Evolutionary conservation across 35 echinoderm and acorn worm species (phyloP).

Genomic region (Lytechinus pictus): DNA sequence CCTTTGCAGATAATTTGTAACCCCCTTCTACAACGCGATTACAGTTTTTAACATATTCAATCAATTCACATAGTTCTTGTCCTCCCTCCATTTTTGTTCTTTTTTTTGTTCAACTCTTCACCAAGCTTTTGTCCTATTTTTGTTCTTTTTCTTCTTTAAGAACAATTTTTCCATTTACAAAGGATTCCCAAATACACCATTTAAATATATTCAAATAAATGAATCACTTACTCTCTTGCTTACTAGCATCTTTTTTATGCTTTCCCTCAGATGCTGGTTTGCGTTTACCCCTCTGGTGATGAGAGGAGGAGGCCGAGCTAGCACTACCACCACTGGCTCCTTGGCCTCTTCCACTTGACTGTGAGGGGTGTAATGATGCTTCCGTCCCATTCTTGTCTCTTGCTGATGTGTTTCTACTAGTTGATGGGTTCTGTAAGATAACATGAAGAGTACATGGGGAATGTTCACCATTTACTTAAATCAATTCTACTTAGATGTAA

Average conservation of each 20-base stretch:
- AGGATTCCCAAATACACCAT: no score
- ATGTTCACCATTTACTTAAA: no score
- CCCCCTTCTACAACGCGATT: no score
- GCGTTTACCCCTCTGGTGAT: conserved; percentile 25
- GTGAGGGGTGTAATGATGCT: background rate
- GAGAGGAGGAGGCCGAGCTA: background rate
- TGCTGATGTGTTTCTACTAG: conserved; percentile 38
- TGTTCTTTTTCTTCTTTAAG: no score
- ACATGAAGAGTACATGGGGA: background rate
- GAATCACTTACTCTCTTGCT: conserved; percentile 52
- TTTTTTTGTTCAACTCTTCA: no score
- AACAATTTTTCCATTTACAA: no score
- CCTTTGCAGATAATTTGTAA: no score
- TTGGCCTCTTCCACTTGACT: conserved; percentile 46
- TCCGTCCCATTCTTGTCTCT: conserved; percentile 51
- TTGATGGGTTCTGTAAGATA: conserved; percentile 26
- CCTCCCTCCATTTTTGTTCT: no score
- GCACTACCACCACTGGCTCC: background rate
- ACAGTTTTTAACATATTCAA: no score
- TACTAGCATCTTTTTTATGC: conserved; percentile 39
- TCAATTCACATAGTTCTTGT: no score
- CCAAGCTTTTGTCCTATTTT: no score
- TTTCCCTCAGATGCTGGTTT: conserved; percentile 21
- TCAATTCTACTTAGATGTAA: no score
- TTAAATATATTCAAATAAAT: background rate